A percentile compares a stretch with the other conserved stretches of the same genome.
These are phyloP conservation scores for Leucophenga varia DNA, from an alignment of 1,140 invertebrate genomes.

Conservation along the genomic window DNA sequence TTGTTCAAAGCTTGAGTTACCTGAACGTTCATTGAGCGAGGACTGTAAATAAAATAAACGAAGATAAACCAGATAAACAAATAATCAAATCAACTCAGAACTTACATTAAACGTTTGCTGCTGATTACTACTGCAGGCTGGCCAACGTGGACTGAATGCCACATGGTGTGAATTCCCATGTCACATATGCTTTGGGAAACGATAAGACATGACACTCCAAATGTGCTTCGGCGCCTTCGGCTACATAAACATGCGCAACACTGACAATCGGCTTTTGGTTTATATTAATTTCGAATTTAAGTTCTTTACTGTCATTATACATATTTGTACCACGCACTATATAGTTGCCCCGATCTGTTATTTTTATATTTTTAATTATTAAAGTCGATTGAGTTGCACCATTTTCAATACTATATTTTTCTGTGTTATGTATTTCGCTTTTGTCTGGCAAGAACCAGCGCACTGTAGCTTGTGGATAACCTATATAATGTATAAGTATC, in stretches of 20 bases:
- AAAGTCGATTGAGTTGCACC: slow-evolving; percentile 41
- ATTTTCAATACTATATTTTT: slow-evolving; percentile 52
- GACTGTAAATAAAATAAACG: too few relatives aligned
- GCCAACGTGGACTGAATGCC: slow-evolving; percentile 37
- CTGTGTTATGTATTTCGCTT: slow-evolving; percentile 23
- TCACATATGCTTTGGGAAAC: slow-evolving; percentile 58
- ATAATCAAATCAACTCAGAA: slow-evolving; percentile 2
- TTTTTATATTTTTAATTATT: slow-evolving; percentile 52
- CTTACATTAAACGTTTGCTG: slow-evolving; percentile 43
- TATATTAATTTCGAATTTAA: slow-evolving; percentile 41
- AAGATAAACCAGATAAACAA: too few relatives aligned
- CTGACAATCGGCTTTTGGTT: slow-evolving; percentile 53
- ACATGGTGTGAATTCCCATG: slow-evolving; percentile 58
- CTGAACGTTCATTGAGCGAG: slow-evolving; percentile 21
- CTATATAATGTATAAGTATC: slow-evolving; percentile 38
- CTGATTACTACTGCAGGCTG: slow-evolving; percentile 14
- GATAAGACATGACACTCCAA: slow-evolving; percentile 57
- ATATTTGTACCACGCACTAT: slow-evolving; percentile 42
- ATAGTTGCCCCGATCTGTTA: slow-evolving; percentile 58
- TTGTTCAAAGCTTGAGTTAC: slow-evolving; percentile 26
- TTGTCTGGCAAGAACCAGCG: slow-evolving; percentile 43
- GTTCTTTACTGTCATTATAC: slow-evolving; percentile 21
- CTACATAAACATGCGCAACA: slow-evolving; percentile 54
- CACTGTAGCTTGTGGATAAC: slow-evolving; percentile 37
- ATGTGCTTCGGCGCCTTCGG: slow-evolving; percentile 43